Evolutionary conservation across 2,888 invertebrate genomes (phyloP).

Genomic region (Pseudococcus jackbeardsleyi): DNA sequence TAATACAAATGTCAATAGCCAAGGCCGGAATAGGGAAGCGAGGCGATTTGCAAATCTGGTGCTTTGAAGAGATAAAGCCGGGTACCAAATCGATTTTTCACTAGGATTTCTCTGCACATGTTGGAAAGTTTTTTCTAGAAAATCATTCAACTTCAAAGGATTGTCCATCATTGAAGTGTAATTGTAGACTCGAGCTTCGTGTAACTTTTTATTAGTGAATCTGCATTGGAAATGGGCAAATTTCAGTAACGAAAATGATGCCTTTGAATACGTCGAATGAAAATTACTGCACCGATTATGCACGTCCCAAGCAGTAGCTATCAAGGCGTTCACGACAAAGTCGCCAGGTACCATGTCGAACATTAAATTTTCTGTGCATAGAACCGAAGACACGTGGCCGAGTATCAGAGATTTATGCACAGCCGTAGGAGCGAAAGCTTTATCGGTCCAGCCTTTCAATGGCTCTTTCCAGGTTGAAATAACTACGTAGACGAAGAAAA

Average conservation of each 20-base stretch:
- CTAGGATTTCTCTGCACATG: neutral
- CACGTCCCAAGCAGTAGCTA: slow-evolving; percentile 29
- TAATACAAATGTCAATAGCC: neutral
- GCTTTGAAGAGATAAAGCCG: neutral
- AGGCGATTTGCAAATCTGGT: neutral
- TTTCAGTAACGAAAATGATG: too few species aligned
- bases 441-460: slow-evolving; percentile 33
- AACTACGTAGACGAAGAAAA: neutral
- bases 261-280: too few species aligned
- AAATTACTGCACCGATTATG: slow-evolving; percentile 41
- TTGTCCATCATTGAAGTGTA: slow-evolving; percentile 53
- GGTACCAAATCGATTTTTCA: neutral
- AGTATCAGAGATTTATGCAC: neutral
- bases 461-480: slow-evolving; percentile 55
- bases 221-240: too few species aligned
- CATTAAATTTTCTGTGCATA: slow-evolving; percentile 17
- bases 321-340: slow-evolving; percentile 36
- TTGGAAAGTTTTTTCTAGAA: neutral
- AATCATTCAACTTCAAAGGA: neutral
- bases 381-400: neutral
- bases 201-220: neutral
- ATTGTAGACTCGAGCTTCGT: slow-evolving; percentile 27
- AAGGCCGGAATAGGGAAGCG: neutral
- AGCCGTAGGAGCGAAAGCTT: slow-evolving; percentile 48
- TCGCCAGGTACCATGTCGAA: slow-evolving; percentile 53